A percentile compares a stretch with the other conserved stretches of the same genome.
Conservation (phyloP, 2,888 invertebrate species). For the Crocallis elinguaria region DNA sequence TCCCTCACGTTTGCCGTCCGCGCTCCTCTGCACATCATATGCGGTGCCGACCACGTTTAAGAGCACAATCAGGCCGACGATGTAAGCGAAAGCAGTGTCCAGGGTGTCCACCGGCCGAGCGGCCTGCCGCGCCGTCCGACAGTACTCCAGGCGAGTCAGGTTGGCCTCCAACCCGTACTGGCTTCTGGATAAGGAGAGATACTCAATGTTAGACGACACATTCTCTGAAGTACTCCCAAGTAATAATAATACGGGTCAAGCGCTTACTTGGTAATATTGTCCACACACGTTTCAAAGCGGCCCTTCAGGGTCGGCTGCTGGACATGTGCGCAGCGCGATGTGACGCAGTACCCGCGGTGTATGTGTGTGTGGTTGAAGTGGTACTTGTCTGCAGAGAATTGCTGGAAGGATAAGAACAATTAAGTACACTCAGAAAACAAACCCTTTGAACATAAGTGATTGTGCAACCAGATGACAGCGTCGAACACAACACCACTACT, state of each 20-base stretch:
- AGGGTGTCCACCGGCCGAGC: slow-evolving; percentile 29
- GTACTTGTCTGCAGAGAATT: slow-evolving; percentile 48
- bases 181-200: background rate
- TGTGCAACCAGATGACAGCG: too few species aligned
- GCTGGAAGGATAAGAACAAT: slow-evolving; percentile 39
- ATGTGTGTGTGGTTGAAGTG: slow-evolving; percentile 61
- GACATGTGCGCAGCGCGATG: slow-evolving; percentile 46
- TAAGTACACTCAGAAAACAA: background rate
- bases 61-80: slow-evolving; percentile 4
- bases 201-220: too few species aligned
- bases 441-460: too few species aligned
- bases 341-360: slow-evolving; percentile 61
- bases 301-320: slow-evolving; percentile 14
- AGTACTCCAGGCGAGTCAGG: slow-evolving; percentile 49
- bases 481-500: too few species aligned
- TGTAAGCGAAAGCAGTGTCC: slow-evolving; percentile 44
- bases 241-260: too few species aligned
- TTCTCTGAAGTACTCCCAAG: too few species aligned
- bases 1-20: slow-evolving; percentile 43
- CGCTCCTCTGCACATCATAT: slow-evolving; percentile 46
- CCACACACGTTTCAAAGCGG: slow-evolving; percentile 55
- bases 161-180: slow-evolving; percentile 46
- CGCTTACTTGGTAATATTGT: slow-evolving; percentile 38
- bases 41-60: slow-evolving; percentile 56
- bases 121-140: slow-evolving; percentile 28